Conservation (phyloP, 2,888 invertebrate species). For the Tipula lateralis region DNA sequence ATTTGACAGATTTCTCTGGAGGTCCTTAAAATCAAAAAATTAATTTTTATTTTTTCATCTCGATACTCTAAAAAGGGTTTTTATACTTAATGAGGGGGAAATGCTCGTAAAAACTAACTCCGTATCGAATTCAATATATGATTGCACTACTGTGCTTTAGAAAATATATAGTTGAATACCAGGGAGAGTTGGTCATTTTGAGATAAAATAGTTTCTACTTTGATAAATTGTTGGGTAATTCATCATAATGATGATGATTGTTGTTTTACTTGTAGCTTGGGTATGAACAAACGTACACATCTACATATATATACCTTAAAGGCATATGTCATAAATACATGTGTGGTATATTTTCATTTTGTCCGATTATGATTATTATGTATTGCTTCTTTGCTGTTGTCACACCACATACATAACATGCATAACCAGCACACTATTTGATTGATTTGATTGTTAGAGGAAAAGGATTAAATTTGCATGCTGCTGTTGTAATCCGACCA, state of each 20-base stretch:
- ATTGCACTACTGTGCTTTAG: not conserved
- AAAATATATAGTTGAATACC: not conserved
- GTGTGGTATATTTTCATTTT: not conserved
- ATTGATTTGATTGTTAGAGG: not conserved
- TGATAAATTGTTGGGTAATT: slow-evolving; percentile 24
- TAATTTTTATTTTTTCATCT: not conserved
- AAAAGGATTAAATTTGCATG: slow-evolving; percentile 13
- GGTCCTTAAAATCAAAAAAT: slow-evolving; percentile 12
- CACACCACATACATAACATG: not conserved
- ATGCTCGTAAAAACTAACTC: not conserved
- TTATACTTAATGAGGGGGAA: not conserved
- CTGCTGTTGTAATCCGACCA: not conserved
- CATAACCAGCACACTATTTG: not conserved
- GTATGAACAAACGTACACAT: not conserved
- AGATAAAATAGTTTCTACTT: not conserved
- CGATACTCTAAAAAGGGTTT: slow-evolving; percentile 6
- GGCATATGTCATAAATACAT: not conserved
- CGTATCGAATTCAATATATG: not conserved
- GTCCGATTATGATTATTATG: not conserved
- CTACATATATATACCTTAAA: not conserved
- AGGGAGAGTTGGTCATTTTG: not conserved
- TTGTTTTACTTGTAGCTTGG: not conserved
- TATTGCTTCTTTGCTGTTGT: not conserved
- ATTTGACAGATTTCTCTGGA: slow-evolving; percentile 11
- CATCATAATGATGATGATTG: slow-evolving; percentile 11